A percentile compares a stretch with the other conserved stretches of the same genome.
phyloP scores from a whole-genome alignment of 2,113 vertebrate species.

The Acrocephalus arundinaceus region DNA sequence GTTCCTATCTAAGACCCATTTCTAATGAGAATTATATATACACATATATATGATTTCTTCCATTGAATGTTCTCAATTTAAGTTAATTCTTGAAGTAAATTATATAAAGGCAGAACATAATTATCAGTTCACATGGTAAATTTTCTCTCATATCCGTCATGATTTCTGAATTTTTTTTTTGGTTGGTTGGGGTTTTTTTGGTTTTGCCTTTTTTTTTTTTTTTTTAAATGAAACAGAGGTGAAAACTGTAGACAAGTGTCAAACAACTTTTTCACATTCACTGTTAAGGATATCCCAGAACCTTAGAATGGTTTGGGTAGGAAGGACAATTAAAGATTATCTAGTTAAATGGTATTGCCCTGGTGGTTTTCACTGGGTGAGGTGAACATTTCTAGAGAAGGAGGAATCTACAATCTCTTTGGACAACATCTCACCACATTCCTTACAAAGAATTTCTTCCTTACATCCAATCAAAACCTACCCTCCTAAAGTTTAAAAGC shows the following conservation, averaged over 20 bases:
- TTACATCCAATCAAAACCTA: background rate
- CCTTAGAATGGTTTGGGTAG: background rate
- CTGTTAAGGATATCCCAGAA: background rate
- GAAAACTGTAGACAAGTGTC: background rate
- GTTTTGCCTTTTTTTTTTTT: too few relatives aligned
- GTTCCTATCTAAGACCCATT: background rate
- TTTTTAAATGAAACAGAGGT: background rate
- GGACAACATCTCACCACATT: background rate
- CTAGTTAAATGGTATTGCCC: background rate
- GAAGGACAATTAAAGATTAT: background rate
- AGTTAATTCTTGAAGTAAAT: background rate
- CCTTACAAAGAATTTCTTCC: background rate
- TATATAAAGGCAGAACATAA: background rate
- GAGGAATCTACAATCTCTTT: background rate
- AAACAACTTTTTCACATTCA: background rate
- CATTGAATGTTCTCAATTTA: background rate
- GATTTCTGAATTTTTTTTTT: background rate
- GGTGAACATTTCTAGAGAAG: background rate
- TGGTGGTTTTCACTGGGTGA: background rate
- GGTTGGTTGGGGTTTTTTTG: background rate
- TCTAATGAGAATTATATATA: background rate
- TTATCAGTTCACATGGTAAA: background rate
- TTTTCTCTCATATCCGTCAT: background rate
- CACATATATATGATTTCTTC: background rate
- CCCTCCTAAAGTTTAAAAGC: background rate